A percentile compares a stretch with the other conserved stretches of the same genome.
Evolutionary conservation across 2,113 vertebrate genomes (phyloP).

Genomic region (Plecturocebus donacophilus): DNA sequence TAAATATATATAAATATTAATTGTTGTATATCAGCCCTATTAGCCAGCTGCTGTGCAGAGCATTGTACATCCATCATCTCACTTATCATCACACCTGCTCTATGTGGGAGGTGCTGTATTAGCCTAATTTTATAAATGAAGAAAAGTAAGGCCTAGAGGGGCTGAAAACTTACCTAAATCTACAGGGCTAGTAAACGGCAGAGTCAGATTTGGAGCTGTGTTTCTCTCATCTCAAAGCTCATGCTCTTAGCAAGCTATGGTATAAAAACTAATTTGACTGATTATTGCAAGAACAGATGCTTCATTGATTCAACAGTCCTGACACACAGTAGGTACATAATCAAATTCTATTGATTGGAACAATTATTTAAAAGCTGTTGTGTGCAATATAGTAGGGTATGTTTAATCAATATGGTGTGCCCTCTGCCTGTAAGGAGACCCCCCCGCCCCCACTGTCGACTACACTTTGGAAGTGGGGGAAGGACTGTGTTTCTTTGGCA

Average conservation of each 20-base stretch:
- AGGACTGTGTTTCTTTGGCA: neutral
- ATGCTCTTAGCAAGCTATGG: neutral
- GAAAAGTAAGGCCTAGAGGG: neutral
- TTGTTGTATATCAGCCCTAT: neutral
- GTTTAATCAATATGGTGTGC: neutral
- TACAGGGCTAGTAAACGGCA: neutral
- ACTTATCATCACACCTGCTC: neutral
- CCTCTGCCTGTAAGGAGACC: neutral
- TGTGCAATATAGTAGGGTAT: neutral
- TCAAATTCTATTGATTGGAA: neutral
- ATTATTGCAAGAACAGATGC: neutral
- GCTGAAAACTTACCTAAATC: neutral
- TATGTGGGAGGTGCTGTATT: fast-evolving
- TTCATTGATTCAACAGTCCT: neutral
- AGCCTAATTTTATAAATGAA: neutral
- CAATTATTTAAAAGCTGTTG: neutral
- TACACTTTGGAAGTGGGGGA: neutral
- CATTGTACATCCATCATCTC: neutral
- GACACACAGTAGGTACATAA: neutral
- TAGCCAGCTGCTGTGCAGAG: neutral
- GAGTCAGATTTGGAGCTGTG: neutral
- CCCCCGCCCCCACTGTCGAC: too few relatives aligned
- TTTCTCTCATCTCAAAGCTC: neutral
- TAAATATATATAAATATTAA: neutral
- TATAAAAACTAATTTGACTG: neutral